phyloP scores from a whole-genome alignment of 2,113 vertebrate genomes.

The Toxotes chatareus region DNA sequence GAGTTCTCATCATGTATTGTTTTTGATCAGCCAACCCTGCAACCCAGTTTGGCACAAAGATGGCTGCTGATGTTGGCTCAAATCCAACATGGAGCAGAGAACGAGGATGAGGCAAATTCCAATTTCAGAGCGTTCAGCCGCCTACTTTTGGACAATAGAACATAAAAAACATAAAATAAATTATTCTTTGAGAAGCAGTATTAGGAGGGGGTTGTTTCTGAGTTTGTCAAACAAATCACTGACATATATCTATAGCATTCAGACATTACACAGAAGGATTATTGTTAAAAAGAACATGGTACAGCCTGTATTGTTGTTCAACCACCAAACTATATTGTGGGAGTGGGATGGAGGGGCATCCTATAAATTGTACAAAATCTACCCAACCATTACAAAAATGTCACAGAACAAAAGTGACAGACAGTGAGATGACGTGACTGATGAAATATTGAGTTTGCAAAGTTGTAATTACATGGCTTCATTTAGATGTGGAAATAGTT shows the following conservation, averaged over 20 bases:
- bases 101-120: conserved; percentile 74
- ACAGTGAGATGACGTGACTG: conserved; percentile 55
- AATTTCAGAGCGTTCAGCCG: conserved; percentile 63
- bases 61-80: conserved; percentile 78
- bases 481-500: conserved; percentile 72
- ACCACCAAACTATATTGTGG: conserved; percentile 40
- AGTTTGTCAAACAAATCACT: conserved; percentile 42
- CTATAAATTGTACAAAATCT: conserved; percentile 47
- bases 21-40: conserved; percentile 81
- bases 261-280: conserved; percentile 47
- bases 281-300: conserved; percentile 48
- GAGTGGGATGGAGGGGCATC: conserved; percentile 33
- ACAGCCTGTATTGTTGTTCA: conserved; percentile 50
- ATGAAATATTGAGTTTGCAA: conserved; percentile 68
- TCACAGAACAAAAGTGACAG: conserved; percentile 64
- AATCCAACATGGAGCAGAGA: conserved; percentile 73
- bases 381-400: conserved; percentile 58
- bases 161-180: conserved; percentile 44
- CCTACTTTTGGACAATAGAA: conserved; percentile 67
- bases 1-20: conserved; percentile 78
- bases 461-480: conserved; percentile 78
- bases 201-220: conserved; percentile 41
- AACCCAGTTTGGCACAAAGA: conserved; percentile 82
- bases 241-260: conserved; percentile 58
- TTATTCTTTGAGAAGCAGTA: conserved; percentile 51